These are phyloP conservation scores for Menura novaehollandiae DNA, from an alignment of 2,113 vertebrate genomes.

Conservation along the genomic window DNA sequence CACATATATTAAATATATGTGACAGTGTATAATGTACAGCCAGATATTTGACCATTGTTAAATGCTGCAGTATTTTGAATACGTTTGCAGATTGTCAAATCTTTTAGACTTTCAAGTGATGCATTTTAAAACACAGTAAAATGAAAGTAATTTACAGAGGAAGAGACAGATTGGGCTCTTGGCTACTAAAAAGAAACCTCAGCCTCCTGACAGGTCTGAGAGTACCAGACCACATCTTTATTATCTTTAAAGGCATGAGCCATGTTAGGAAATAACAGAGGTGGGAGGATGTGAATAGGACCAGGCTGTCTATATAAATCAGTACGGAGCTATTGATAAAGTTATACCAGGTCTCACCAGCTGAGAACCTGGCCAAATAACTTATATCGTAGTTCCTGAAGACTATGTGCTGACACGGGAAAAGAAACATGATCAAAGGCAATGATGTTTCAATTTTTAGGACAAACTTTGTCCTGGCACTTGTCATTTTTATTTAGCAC, in stretches of 20 bases:
- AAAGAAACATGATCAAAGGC: constrained; percentile 10
- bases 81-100: constrained; percentile 37
- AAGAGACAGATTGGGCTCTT: not conserved
- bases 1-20: constrained; percentile 2
- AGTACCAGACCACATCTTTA: not conserved
- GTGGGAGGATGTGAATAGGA: not conserved
- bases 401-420: not conserved
- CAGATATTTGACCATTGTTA: constrained; percentile 33
- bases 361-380: not conserved
- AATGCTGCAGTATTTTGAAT: constrained; percentile 4
- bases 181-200: not conserved
- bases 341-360: not conserved
- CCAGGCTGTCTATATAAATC: not conserved
- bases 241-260: not conserved
- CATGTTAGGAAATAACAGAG: not conserved
- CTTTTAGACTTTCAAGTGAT: constrained; percentile 35
- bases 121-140: constrained; percentile 27
- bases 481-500: constrained; percentile 17
- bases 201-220: not conserved
- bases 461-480: constrained; percentile 24
- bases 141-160: constrained; percentile 21
- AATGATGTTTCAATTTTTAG: not conserved
- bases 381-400: not conserved
- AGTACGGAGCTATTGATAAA: not conserved
- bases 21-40: not conserved